Conservation (phyloP, 2,113 vertebrate species). For the Mesoclemmys tuberculata region DNA sequence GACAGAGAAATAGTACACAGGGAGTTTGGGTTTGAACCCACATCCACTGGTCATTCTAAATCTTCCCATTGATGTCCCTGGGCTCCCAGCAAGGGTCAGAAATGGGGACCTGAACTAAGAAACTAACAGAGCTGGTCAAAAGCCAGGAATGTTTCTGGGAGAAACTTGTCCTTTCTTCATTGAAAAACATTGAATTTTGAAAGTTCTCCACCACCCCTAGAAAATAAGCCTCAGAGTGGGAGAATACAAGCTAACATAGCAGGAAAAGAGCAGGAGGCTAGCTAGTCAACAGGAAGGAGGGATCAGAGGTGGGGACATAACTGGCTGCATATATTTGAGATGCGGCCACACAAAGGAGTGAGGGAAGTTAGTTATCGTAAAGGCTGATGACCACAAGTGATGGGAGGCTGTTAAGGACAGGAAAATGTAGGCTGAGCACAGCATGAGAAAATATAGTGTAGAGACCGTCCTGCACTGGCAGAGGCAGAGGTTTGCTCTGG, state of each 20-base stretch:
- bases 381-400: neutral
- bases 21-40: neutral
- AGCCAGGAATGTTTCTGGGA: neutral
- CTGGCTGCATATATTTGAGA: neutral
- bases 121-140: neutral
- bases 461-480: neutral
- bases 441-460: neutral
- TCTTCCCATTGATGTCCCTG: neutral
- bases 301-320: neutral
- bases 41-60: fast-evolving
- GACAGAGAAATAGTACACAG: neutral
- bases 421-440: neutral
- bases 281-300: neutral
- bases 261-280: neutral
- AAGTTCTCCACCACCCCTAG: neutral
- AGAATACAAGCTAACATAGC: neutral
- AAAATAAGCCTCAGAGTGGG: neutral
- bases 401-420: neutral
- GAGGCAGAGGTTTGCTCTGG: neutral
- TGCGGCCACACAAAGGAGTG: fast-evolving
- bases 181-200: neutral
- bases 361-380: neutral
- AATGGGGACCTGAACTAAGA: neutral
- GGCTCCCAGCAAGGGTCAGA: neutral
- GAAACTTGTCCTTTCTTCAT: neutral